Evolutionary conservation across 2,888 invertebrate species (phyloP).

Genomic region (Phaedon cochleariae): DNA sequence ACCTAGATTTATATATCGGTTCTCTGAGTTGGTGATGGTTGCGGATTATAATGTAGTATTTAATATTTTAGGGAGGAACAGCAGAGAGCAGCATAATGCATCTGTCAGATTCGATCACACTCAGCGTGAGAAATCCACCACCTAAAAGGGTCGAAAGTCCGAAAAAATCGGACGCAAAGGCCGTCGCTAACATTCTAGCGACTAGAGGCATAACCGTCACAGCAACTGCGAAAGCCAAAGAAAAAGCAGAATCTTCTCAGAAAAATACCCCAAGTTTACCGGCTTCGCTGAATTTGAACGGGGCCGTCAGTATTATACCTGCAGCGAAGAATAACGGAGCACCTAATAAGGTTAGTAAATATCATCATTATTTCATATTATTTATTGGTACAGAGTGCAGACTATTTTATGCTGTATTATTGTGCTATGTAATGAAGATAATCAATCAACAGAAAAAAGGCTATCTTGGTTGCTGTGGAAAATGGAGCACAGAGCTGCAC

Average conservation of each 20-base stretch:
- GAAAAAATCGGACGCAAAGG: slow-evolving; percentile 75
- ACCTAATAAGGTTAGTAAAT: slow-evolving; percentile 42
- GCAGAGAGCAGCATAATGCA: slow-evolving; percentile 68
- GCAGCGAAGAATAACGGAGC: slow-evolving; percentile 53
- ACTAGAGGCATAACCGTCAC: slow-evolving; percentile 82
- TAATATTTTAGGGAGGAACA: slow-evolving; percentile 52
- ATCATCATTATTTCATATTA: no score
- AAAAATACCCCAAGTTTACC: slow-evolving; percentile 64
- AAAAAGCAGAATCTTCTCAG: slow-evolving; percentile 46
- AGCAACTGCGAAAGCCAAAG: slow-evolving; percentile 66
- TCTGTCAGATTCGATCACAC: slow-evolving; percentile 77
- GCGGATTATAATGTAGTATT: slow-evolving; percentile 44
- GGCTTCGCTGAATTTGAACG: slow-evolving; percentile 67
- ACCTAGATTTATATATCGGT: no score
- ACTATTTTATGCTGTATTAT: no score
- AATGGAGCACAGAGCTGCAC: no score
- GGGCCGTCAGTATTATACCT: slow-evolving; percentile 70
- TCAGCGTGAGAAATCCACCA: slow-evolving; percentile 68
- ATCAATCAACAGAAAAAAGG: no score
- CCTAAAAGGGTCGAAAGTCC: slow-evolving; percentile 55
- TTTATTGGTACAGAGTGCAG: no score
- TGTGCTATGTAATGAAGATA: no score
- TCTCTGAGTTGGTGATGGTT: no score
- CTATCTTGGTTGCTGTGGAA: no score
- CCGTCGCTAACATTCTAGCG: slow-evolving; percentile 80